Evolutionary conservation across 2,797 vertebrate species (phyloP), one percentile per base, ranked within the genome.

Genomic region (Adrianichthys oophorus): DNA sequence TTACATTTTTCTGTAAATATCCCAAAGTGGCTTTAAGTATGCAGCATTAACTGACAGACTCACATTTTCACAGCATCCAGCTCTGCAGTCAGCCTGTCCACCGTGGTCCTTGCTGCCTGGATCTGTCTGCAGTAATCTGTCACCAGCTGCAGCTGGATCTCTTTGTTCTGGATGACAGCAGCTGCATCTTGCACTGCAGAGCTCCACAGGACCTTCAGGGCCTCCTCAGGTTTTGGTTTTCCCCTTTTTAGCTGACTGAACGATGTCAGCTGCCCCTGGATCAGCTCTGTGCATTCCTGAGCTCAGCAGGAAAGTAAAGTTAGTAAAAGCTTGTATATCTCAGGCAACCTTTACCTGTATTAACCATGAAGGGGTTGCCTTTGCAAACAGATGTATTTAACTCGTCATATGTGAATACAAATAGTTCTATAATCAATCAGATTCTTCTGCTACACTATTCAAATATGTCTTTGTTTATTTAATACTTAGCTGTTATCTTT

Each of bases 1-100:
- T 26, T 26, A 26, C 24, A 26, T 26, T 26, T 26, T 26, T 26
- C 24, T 26, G 24, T 26, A 3, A 26, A 26, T 26, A 26, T 26
- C 26, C 5, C 26, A 26, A 26, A 26, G 26, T 26, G 26, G 19
- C 19, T 29, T 29, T 29, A 29, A 21, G 10, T 13, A 47, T 23
- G 12, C 8, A 23, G 8, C 8, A 14, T 18, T 5, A 37, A 51
- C 12, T 6, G 16, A 19, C 4, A 16, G 21, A 93, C 95, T 95
- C 79, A 98, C 97, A 5, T 78, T 87, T 85, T 92, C 18, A 94
- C 68, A 58, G 79, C 82, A 26, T 94, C 92, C 62, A 93, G 92
- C 66, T 94, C 92, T 50, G 75, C 84, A 16, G 69, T 75, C 54
- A 94, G 77, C 59, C 65, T 88, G 65, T 92, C 90, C 82, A 94